Conservation (phyloP, 2,113 vertebrate species). For the Engystomops pustulosus region DNA sequence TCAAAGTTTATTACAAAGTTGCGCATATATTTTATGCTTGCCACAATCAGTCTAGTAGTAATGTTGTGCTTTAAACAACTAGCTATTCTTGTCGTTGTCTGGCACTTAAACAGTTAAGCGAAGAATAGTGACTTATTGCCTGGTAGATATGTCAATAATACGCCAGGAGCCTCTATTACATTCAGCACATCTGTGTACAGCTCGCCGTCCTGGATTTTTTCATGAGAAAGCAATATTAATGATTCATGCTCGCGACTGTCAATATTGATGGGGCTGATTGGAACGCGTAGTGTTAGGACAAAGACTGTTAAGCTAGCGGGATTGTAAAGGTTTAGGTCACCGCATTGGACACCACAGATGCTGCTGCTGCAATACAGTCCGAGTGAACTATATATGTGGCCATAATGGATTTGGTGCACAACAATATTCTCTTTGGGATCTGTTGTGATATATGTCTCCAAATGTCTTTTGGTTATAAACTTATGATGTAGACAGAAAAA, state of each 20-base stretch:
- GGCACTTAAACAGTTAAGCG: slow-evolving; percentile 32
- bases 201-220: slow-evolving; percentile 4
- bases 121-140: slow-evolving; percentile 34
- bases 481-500: neutral
- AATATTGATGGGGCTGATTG: slow-evolving; percentile 22
- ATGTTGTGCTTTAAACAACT: neutral
- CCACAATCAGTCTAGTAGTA: neutral
- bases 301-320: slow-evolving; percentile 12
- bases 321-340: slow-evolving; percentile 12
- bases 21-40: neutral
- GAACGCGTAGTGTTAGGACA: neutral
- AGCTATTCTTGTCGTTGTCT: neutral
- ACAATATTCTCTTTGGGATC: too few relatives aligned
- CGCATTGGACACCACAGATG: neutral
- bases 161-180: slow-evolving; percentile 25
- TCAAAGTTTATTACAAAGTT: neutral
- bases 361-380: too few relatives aligned
- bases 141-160: slow-evolving; percentile 28
- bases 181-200: slow-evolving; percentile 14
- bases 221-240: slow-evolving; percentile 42
- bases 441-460: too few relatives aligned
- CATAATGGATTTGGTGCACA: too few relatives aligned
- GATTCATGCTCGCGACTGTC: slow-evolving; percentile 23
- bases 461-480: too few relatives aligned
- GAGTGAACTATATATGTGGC: too few relatives aligned